These are phyloP conservation scores for Drosophila paramelanica DNA, from an alignment of 2,888 invertebrate species.

Conservation along the genomic window DNA sequence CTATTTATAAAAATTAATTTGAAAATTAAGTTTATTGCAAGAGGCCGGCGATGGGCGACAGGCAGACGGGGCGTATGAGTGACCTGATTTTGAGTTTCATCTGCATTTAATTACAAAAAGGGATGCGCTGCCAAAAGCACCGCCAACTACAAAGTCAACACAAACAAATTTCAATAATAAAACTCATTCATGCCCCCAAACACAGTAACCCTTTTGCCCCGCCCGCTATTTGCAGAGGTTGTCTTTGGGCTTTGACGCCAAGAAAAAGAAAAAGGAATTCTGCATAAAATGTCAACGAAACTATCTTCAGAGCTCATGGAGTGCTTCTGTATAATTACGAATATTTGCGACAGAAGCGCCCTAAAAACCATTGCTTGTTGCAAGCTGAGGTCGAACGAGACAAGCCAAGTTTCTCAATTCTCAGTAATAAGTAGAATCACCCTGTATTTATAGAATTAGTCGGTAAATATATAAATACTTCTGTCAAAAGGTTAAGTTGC, in stretches of 20 bases:
- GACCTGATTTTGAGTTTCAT: slow-evolving; percentile 69
- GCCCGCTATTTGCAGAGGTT: slow-evolving; percentile 18
- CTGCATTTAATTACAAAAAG: slow-evolving; percentile 75
- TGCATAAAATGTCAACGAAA: slow-evolving; percentile 44
- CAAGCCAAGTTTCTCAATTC: background rate
- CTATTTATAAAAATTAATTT: slow-evolving; percentile 69
- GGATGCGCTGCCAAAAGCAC: slow-evolving; percentile 46
- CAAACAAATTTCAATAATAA: slow-evolving; percentile 76
- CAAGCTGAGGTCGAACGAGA: background rate
- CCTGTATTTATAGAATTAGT: background rate
- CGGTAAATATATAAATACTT: no score
- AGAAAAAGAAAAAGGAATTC: slow-evolving; percentile 7
- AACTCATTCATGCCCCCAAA: slow-evolving; percentile 32
- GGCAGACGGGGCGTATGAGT: slow-evolving; percentile 52
- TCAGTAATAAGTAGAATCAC: background rate
- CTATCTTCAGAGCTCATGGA: slow-evolving; percentile 17
- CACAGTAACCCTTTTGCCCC: background rate
- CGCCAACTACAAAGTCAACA: slow-evolving; percentile 51
- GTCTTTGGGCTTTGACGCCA: slow-evolving; percentile 43
- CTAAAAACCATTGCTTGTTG: background rate
- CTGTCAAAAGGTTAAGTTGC: no score
- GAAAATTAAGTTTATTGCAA: slow-evolving; percentile 57
- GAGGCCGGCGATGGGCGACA: slow-evolving; percentile 14
- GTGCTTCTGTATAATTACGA: slow-evolving; percentile 49
- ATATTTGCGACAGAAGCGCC: slow-evolving; percentile 7